These are phyloP conservation scores for Acrossocheilus wenchowensis DNA, from an alignment of 2,797 vertebrate genomes.

Conservation along the genomic window DNA sequence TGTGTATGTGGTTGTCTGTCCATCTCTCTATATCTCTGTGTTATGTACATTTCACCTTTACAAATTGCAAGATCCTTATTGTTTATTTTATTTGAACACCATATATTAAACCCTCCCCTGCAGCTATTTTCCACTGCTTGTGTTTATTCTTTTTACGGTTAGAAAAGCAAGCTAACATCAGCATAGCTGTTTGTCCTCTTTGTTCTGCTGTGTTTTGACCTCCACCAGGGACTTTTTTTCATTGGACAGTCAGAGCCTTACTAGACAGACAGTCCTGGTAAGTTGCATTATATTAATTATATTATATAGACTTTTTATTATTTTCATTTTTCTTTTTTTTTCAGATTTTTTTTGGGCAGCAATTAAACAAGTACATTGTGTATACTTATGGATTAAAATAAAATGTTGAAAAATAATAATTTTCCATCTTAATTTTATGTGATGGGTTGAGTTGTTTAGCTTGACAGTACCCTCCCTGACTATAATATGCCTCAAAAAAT, in stretches of 20 bases:
- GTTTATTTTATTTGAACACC: neutral
- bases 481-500: too few species aligned
- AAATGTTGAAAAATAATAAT: too few species aligned
- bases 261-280: neutral
- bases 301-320: neutral
- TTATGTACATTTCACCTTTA: constrained; percentile 25
- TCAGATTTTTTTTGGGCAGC: too few species aligned
- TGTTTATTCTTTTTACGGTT: neutral
- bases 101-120: constrained; percentile 7
- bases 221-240: neutral
- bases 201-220: constrained; percentile 8
- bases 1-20: neutral
- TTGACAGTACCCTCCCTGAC: too few species aligned
- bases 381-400: too few species aligned
- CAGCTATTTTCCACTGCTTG: neutral
- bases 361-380: too few species aligned
- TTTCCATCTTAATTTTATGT: too few species aligned
- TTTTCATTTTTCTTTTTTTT: too few species aligned
- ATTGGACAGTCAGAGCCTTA: neutral
- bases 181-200: neutral
- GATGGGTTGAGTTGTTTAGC: too few species aligned
- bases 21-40: constrained; percentile 1
- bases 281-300: neutral
- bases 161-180: neutral
- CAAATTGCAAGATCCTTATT: neutral